phyloP scores from a whole-genome alignment of 2,888 invertebrate species.

The Ganaspis brasiliensis region DNA sequence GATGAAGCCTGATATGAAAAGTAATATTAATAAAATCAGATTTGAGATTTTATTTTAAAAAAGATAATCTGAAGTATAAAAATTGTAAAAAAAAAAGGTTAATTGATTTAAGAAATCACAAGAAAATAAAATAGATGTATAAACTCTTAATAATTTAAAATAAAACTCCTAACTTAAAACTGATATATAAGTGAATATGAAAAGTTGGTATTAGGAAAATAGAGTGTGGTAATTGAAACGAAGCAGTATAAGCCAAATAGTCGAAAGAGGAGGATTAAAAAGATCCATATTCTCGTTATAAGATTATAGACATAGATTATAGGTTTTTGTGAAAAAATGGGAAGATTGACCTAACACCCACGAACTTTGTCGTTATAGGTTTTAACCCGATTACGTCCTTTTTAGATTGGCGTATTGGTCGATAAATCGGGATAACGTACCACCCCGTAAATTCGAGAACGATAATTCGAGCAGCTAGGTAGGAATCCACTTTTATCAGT shows the following conservation, averaged over 20 bases:
- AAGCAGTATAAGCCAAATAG: neutral
- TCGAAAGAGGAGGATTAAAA: neutral
- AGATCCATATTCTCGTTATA: neutral
- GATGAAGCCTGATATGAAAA: too few species aligned
- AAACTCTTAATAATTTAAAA: too few species aligned
- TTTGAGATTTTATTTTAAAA: too few species aligned
- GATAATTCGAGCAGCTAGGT: constrained; percentile 67
- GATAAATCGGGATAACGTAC: constrained; percentile 69
- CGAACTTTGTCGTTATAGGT: constrained; percentile 54
- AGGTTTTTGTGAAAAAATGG: constrained; percentile 5
- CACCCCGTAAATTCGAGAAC: constrained; percentile 67
- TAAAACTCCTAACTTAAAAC: too few species aligned
- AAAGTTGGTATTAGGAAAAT: too few species aligned
- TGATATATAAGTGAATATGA: too few species aligned
- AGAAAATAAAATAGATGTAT: too few species aligned
- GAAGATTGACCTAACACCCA: constrained; percentile 31
- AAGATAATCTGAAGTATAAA: too few species aligned
- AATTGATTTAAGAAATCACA: too few species aligned
- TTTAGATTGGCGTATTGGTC: constrained; percentile 59
- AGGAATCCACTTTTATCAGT: constrained; percentile 70
- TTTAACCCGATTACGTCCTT: constrained; percentile 59
- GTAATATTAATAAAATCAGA: too few species aligned
- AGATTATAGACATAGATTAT: constrained; percentile 6
- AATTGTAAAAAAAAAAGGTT: too few species aligned
- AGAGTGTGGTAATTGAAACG: neutral